phyloP scores from a whole-genome alignment of 2,797 vertebrate species.

The Schizopygopsis malacanthus region DNA sequence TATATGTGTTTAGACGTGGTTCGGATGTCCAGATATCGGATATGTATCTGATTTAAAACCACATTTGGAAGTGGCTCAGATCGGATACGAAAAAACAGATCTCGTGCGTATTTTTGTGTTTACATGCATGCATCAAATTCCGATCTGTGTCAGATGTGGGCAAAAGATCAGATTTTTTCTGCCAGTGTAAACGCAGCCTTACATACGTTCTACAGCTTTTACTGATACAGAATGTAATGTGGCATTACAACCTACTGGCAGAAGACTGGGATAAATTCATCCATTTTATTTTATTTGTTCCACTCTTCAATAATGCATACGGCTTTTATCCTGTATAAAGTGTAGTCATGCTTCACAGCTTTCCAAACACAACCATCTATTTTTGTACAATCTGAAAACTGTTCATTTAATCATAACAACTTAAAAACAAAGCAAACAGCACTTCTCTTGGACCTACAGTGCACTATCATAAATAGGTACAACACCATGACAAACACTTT shows the following conservation, averaged over 20 bases:
- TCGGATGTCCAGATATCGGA: too few species aligned
- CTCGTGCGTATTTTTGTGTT: too few species aligned
- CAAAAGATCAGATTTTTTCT: too few species aligned
- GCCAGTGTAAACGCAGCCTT: too few species aligned
- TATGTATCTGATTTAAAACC: too few species aligned
- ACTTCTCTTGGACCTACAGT: not conserved
- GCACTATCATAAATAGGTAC: not conserved
- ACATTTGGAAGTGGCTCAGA: too few species aligned
- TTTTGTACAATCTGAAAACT: not conserved
- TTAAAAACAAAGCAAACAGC: not conserved
- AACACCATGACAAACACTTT: not conserved
- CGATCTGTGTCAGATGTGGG: too few species aligned
- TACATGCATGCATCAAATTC: too few species aligned
- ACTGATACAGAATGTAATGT: not conserved
- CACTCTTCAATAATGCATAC: slow-evolving; percentile 4
- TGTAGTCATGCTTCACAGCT: not conserved
- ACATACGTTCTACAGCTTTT: not conserved
- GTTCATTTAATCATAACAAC: not conserved
- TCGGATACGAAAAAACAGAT: too few species aligned
- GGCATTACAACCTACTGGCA: not conserved
- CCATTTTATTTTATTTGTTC: slow-evolving; percentile 3
- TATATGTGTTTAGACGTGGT: too few species aligned
- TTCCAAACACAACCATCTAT: not conserved
- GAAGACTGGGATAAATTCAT: not conserved
- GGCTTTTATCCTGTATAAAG: slow-evolving; percentile 20